Evolutionary conservation across 1,140 invertebrate genomes (phyloP).

Genomic region (Colletes gigas): DNA sequence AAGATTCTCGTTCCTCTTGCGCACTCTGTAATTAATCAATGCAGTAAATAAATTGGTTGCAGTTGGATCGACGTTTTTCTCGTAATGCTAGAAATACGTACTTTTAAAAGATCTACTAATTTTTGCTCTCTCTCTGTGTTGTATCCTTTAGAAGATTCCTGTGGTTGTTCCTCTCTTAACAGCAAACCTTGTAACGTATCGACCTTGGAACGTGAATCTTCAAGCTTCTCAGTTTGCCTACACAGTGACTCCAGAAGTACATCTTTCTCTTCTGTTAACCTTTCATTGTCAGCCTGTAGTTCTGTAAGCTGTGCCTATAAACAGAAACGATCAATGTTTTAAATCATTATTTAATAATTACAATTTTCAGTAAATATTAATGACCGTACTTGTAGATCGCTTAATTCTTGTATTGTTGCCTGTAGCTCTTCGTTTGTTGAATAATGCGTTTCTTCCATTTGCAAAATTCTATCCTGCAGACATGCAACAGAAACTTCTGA

Average conservation of each 20-base stretch:
- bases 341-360: neutral
- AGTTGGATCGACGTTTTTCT: neutral
- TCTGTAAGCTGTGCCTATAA: conserved; percentile 88
- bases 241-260: conserved; percentile 95
- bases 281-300: conserved; percentile 92
- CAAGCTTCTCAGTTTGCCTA: conserved; percentile 94
- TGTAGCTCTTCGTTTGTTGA: conserved; percentile 97
- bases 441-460: conserved; percentile 85
- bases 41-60: neutral
- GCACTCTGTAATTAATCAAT: conserved; percentile 82
- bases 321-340: neutral
- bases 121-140: conserved; percentile 90
- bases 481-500: conserved; percentile 96
- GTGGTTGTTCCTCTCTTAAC: conserved; percentile 85
- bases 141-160: conserved; percentile 79
- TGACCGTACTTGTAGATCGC: conserved; percentile 87
- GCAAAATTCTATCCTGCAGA: conserved; percentile 94
- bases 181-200: conserved; percentile 88
- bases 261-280: conserved; percentile 92
- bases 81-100: conserved; percentile 64
- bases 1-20: conserved; percentile 88
- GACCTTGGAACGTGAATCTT: conserved; percentile 89
- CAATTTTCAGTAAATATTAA: neutral
- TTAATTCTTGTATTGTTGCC: conserved; percentile 95
- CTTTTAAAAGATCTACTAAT: conserved; percentile 92